phyloP scores from a whole-genome alignment of 2,888 invertebrate species.

The Acronicta aceris region DNA sequence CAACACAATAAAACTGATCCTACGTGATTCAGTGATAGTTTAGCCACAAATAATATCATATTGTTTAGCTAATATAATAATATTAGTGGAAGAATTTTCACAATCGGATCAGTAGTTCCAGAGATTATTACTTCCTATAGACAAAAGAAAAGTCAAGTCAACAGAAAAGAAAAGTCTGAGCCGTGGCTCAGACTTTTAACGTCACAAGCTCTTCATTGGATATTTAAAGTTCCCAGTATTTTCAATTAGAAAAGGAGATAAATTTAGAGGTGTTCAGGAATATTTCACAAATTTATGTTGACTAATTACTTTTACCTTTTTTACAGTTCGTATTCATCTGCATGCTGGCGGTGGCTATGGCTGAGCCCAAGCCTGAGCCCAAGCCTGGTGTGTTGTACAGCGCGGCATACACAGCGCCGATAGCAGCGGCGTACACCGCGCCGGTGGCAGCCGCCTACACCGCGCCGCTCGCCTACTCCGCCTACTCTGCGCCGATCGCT shows the following conservation, averaged over 20 bases:
- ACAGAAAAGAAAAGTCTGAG: too few relatives aligned
- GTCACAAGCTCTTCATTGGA: too few relatives aligned
- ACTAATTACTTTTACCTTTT: not conserved
- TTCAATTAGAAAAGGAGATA: too few relatives aligned
- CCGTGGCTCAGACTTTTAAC: not conserved
- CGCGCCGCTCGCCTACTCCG: slow-evolving; percentile 69
- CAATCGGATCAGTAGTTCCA: too few relatives aligned
- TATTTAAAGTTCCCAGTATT: not conserved
- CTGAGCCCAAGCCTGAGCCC: slow-evolving; percentile 51
- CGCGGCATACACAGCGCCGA: slow-evolving; percentile 59
- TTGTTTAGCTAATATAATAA: too few relatives aligned
- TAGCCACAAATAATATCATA: too few relatives aligned
- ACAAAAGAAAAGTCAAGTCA: too few relatives aligned
- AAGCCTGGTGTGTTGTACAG: slow-evolving; percentile 61
- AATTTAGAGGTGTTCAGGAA: too few relatives aligned
- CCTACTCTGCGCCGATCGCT: slow-evolving; percentile 62
- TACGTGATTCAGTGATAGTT: not conserved
- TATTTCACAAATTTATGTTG: too few relatives aligned
- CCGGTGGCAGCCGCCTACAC: slow-evolving; percentile 80
- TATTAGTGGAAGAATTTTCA: too few relatives aligned
- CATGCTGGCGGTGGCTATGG: slow-evolving; percentile 64
- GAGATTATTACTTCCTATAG: too few relatives aligned
- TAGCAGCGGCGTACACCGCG: slow-evolving; percentile 62
- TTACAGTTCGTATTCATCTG: slow-evolving; percentile 72
- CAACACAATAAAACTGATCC: too few relatives aligned